Evolutionary conservation across 2,888 invertebrate species (phyloP), one percentile per base, ranked within the genome.

Genomic region (Drosophila prostipennis): DNA sequence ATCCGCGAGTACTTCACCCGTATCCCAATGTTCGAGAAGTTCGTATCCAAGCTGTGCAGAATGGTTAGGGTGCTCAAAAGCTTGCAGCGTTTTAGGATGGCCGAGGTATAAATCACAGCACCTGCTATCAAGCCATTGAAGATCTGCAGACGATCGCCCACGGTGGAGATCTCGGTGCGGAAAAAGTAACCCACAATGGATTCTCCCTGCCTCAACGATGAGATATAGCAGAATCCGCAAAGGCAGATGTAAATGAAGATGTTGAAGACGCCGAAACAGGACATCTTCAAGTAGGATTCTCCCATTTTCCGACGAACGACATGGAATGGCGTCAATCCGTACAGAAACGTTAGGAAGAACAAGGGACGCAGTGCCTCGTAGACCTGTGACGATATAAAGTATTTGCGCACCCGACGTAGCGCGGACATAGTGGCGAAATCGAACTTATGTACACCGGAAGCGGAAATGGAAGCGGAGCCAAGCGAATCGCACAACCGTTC

Each of bases 181-280:
- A 91, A 87, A 42, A 91, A 91, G 52, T 91, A 91, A 1, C 90
- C 90, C 13, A 91, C 89, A 13, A 91, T 86, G 1, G 91, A 88
- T 42, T 91, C 90, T 6, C 87, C 86, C 58, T 90, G 86, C 6
- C 87, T 72, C 42, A 91, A 46, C 8, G 91, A 89, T 0, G 84
- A 71, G 42, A 82, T 82, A 39, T 82, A 80, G 14, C 82, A 82
- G 46, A 82, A 82, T 10, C 85, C 82, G 45, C 85, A 89, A 43
- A 82, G 26, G 11, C 81, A 59, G 7, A 84, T 87, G 55, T 82
- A 82, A 49, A 82, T 85, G 68, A 82, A 89, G n/a, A 82, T 82
- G 16, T 82, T 82, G 32, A 82, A 82, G 16, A 82, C 59, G 16
- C 82, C 82, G 11, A 82, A 82, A 7, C 69, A 71, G 32, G 82